These are phyloP conservation scores for Pegoplata infirma DNA, from an alignment of 2,888 invertebrate genomes.

Conservation along the genomic window DNA sequence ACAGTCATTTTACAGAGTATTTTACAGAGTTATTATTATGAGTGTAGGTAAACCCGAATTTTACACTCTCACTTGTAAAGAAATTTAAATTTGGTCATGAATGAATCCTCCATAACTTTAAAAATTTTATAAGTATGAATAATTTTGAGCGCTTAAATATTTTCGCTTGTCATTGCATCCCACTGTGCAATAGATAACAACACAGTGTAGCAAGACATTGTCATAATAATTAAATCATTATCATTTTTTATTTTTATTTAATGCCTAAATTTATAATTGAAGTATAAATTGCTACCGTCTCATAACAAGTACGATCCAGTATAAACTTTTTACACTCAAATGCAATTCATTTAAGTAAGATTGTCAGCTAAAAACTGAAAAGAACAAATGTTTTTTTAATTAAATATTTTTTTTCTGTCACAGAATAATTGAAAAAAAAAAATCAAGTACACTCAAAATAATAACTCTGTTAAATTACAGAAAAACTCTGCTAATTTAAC, in stretches of 20 bases:
- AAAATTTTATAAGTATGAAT: too few relatives aligned
- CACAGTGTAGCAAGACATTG: background rate
- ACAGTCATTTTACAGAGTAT: too few relatives aligned
- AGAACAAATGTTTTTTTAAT: conserved; percentile 2
- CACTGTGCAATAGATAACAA: conserved; percentile 1
- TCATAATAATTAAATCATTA: background rate
- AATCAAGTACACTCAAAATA: background rate
- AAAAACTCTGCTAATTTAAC: too few relatives aligned
- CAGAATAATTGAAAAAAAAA: background rate
- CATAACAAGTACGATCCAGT: background rate
- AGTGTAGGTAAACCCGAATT: too few relatives aligned
- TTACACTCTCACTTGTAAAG: too few relatives aligned
- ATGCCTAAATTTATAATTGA: conserved; percentile 27
- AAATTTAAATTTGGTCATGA: too few relatives aligned
- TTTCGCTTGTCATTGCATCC: too few relatives aligned
- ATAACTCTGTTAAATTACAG: too few relatives aligned
- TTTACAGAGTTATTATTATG: too few relatives aligned
- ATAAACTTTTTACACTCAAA: background rate
- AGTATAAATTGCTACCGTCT: background rate
- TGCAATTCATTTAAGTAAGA: background rate
- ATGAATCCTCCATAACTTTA: too few relatives aligned
- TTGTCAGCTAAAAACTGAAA: background rate
- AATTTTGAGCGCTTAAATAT: too few relatives aligned
- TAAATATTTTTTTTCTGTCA: background rate
- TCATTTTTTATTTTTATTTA: background rate